phyloP scores from a whole-genome alignment of 2,797 vertebrate species.

The Takifugu rubripes region DNA sequence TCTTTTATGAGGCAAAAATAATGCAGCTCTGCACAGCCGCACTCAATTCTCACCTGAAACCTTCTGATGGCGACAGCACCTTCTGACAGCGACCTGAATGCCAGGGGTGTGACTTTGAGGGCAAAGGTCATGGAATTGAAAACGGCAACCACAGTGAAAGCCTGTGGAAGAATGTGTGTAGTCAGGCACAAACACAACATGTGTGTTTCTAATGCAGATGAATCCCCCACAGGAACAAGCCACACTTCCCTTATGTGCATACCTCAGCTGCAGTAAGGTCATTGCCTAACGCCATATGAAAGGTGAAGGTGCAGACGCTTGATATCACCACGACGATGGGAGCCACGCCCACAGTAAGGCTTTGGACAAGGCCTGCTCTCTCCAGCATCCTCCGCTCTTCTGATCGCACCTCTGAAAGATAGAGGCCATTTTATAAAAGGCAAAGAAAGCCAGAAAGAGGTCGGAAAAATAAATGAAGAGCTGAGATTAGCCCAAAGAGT shows the following conservation, averaged over 20 bases:
- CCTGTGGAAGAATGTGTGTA: slow-evolving; percentile 56
- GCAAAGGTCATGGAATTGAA: slow-evolving; percentile 86
- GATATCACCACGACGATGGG: slow-evolving; percentile 81
- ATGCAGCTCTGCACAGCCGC: too few species aligned
- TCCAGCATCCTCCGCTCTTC: slow-evolving; percentile 77
- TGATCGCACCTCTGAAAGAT: slow-evolving; percentile 72
- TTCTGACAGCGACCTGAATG: slow-evolving; percentile 78
- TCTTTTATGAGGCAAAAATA: too few species aligned
- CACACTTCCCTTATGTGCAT: slow-evolving; percentile 3
- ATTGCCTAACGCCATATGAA: slow-evolving; percentile 81
- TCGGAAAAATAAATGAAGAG: slow-evolving; percentile 11
- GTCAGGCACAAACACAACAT: background rate
- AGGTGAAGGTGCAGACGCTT: slow-evolving; percentile 83
- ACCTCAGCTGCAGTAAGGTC: slow-evolving; percentile 83
- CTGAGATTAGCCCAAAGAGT: slow-evolving; percentile 18
- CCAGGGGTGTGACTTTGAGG: slow-evolving; percentile 81
- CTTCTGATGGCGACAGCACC: slow-evolving; percentile 77
- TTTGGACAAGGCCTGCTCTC: slow-evolving; percentile 76
- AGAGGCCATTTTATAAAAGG: slow-evolving; percentile 14
- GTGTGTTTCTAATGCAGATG: background rate
- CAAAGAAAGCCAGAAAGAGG: slow-evolving; percentile 2
- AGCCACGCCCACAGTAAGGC: slow-evolving; percentile 78
- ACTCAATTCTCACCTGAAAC: slow-evolving; percentile 75
- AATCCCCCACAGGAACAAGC: background rate
- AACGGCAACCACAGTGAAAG: slow-evolving; percentile 82